Base-by-base conservation (phyloP, 2,797 vertebrate genomes). In the Taeniopygia guttata region DNA sequence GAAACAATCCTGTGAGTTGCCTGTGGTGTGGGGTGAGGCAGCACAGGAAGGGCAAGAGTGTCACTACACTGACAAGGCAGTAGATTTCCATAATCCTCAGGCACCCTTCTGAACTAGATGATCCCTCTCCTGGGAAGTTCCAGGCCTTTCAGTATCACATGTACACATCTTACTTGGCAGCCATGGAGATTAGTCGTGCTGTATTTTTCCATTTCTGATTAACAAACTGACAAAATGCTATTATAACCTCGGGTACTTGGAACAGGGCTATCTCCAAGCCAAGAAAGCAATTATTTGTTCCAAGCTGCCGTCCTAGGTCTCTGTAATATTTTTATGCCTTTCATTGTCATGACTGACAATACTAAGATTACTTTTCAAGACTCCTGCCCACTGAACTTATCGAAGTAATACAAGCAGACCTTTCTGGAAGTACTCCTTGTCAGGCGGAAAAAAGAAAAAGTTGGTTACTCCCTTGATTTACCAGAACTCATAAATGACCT, bases 151-250 rank as follows among this genome's bases (percentile, higher is more conserved):
- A 34, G 30, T 84, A 79, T 91, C 89, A 88, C 87, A 19, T 74
- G 87, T 40, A 60, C 87, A 56, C 74, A 29, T 91, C 85, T 90
- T 56, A 54, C 72, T 95, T 80, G 76, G 82, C 89, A 93, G 84
- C 73, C 34, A 22, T n/a, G n/a, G 70, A 67, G 67, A 88, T 79
- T 26, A 94, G 56, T 36, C 4, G 26, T 40, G 73, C 78, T 79
- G 91, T 95, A 70, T 81, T 96, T 96, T 96, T 96, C 94, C 94
- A 93, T 90, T 90, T 93, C 87, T 93, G 87, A 92, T 91, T 81
- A 91, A 72, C 69, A 91, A 83, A 73, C 40, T 38, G 42, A 84
- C 69, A 46, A 89, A 90, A 91, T 54, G 59, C 87, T 79, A 46
- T 90, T 89, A 60, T 49, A 88, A 86, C 38, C 9, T 43, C 5